phyloP scores from a whole-genome alignment of 2,113 vertebrate genomes.

The Crotalus tigris region DNA sequence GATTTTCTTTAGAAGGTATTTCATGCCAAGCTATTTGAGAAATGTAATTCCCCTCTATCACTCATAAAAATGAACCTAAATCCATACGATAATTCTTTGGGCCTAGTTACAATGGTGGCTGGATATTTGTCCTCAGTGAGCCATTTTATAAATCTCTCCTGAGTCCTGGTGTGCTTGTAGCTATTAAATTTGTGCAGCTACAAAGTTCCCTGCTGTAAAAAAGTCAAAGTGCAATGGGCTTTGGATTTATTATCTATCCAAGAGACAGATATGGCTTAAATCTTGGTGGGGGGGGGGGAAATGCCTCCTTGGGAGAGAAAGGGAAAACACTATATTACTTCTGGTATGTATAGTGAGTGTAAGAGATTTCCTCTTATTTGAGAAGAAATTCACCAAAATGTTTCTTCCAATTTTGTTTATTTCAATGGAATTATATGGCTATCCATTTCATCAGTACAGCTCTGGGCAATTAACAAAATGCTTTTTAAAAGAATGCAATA shows the following conservation, averaged over 20 bases:
- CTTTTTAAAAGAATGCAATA: neutral
- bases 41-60: neutral
- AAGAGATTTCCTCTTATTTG: neutral
- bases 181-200: neutral
- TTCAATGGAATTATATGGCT: neutral
- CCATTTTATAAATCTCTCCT: neutral
- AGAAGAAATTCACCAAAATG: neutral
- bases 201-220: neutral
- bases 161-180: neutral
- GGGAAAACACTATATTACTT: neutral
- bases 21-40: neutral
- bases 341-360: neutral
- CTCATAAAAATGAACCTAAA: neutral
- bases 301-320: neutral
- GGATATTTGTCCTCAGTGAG: neutral
- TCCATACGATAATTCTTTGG: neutral
- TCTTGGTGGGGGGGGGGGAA: neutral
- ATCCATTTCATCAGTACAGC: neutral
- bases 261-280: neutral
- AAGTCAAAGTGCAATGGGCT: neutral
- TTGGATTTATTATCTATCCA: neutral
- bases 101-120: neutral
- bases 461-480: neutral
- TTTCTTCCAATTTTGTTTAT: neutral
- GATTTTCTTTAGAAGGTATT: neutral